Evolutionary conservation across 2,888 invertebrate species (phyloP).

Genomic region (Candidula unifasciata): DNA sequence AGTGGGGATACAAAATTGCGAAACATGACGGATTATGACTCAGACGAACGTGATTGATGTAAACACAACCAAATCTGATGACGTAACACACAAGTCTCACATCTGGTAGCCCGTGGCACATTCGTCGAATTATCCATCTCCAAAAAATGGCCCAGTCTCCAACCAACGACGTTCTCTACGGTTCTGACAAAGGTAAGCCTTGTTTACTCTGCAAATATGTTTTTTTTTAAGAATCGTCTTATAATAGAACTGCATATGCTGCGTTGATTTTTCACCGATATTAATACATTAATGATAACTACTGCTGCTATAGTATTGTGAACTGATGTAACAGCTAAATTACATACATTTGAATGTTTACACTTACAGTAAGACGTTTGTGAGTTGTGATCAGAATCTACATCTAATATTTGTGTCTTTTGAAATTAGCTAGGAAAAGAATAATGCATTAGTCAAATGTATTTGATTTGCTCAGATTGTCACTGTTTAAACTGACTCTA

Average conservation of each 20-base stretch:
- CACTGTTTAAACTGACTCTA: no score
- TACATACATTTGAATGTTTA: no score
- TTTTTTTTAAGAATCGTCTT: background rate
- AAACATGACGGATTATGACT: constrained; percentile 11
- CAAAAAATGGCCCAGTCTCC: constrained; percentile 34
- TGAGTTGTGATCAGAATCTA: no score
- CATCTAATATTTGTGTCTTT: no score
- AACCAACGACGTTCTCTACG: constrained; percentile 42
- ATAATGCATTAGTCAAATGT: no score
- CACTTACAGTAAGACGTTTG: no score
- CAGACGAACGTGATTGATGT: constrained; percentile 44
- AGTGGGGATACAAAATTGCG: background rate
- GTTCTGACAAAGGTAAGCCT: constrained; percentile 43
- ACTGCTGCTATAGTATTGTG: no score
- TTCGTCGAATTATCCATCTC: background rate
- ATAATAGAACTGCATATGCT: background rate
- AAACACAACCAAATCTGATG: constrained; percentile 40
- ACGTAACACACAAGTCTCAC: constrained; percentile 42
- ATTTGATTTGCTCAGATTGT: no score
- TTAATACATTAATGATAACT: no score
- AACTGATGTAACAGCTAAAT: no score
- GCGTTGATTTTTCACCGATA: no score
- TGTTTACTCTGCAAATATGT: background rate
- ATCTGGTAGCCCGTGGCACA: constrained; percentile 1
- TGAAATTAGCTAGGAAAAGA: no score